Conservation (phyloP, 2,113 vertebrate species). For the Syngnathus scovelli region DNA sequence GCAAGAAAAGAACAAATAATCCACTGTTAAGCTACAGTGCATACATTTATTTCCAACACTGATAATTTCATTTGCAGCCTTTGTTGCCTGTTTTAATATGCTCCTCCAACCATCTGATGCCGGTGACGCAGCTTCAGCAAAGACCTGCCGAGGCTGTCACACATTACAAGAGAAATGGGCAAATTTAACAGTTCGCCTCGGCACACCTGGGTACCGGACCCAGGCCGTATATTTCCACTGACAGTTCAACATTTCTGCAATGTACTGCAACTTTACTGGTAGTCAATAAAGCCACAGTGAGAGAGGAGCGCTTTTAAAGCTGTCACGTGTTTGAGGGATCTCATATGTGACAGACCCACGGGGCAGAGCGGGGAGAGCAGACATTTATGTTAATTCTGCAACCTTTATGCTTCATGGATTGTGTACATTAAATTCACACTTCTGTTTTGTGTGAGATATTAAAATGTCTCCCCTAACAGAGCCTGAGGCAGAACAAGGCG, state of each 20-base stretch:
- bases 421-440: slow-evolving; percentile 1
- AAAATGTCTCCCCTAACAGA: slow-evolving; percentile 11
- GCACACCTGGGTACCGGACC: slow-evolving; percentile 65
- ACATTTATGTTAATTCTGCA: slow-evolving; percentile 4
- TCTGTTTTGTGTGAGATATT: slow-evolving; percentile 8
- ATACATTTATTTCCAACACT: slow-evolving; percentile 16
- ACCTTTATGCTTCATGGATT: background rate
- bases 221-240: slow-evolving; percentile 60
- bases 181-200: slow-evolving; percentile 67
- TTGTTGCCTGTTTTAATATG: slow-evolving; percentile 41
- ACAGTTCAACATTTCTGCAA: slow-evolving; percentile 52
- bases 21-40: slow-evolving; percentile 5
- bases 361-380: background rate
- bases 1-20: background rate
- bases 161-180: slow-evolving; percentile 67
- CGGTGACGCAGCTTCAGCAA: slow-evolving; percentile 38
- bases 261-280: slow-evolving; percentile 49
- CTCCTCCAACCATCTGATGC: slow-evolving; percentile 13
- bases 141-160: slow-evolving; percentile 40
- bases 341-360: slow-evolving; percentile 39
- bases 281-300: slow-evolving; percentile 56
- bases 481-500: slow-evolving; percentile 31
- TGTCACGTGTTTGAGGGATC: slow-evolving; percentile 35
- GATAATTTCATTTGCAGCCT: slow-evolving; percentile 16
- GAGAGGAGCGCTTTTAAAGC: slow-evolving; percentile 31